phyloP scores from a whole-genome alignment of 2,888 invertebrate species.

The Diadegma fenestrale region DNA sequence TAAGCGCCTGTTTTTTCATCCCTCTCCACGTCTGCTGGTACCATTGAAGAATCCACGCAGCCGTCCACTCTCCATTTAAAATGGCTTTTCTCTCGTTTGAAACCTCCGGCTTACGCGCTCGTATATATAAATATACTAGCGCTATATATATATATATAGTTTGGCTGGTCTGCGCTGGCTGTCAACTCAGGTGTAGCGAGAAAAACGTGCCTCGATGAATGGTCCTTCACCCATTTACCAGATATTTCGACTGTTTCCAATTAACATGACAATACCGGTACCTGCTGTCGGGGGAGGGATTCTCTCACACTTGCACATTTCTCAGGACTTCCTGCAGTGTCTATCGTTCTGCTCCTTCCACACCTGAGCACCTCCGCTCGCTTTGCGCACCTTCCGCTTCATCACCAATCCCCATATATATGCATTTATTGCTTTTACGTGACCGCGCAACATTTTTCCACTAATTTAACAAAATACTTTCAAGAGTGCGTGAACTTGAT shows the following conservation, averaged over 20 bases:
- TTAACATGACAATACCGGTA: slow-evolving; percentile 83
- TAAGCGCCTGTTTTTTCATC: slow-evolving; percentile 55
- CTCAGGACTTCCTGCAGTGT: slow-evolving; percentile 45
- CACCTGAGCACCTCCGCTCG: slow-evolving; percentile 60
- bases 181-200: slow-evolving; percentile 64
- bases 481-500: slow-evolving; percentile 63
- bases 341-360: slow-evolving; percentile 41
- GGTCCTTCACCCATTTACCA: slow-evolving; percentile 78
- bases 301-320: slow-evolving; percentile 10
- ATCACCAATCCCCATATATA: slow-evolving; percentile 53
- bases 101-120: slow-evolving; percentile 35
- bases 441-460: slow-evolving; percentile 81
- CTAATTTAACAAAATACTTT: slow-evolving; percentile 79
- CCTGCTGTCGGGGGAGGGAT: slow-evolving; percentile 75
- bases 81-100: slow-evolving; percentile 37
- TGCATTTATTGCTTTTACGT: slow-evolving; percentile 83
- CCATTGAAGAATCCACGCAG: slow-evolving; percentile 53
- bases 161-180: slow-evolving; percentile 4
- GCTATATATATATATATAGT: slow-evolving; percentile 37
- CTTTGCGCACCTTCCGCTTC: slow-evolving; percentile 55
- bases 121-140: slow-evolving; percentile 38
- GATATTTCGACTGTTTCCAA: slow-evolving; percentile 78
- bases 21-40: slow-evolving; percentile 42
- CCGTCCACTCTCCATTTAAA: slow-evolving; percentile 47
- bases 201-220: slow-evolving; percentile 82